Base-by-base conservation (phyloP, 1,140 invertebrate species). In the Tetramorium parvispinum region DNA sequence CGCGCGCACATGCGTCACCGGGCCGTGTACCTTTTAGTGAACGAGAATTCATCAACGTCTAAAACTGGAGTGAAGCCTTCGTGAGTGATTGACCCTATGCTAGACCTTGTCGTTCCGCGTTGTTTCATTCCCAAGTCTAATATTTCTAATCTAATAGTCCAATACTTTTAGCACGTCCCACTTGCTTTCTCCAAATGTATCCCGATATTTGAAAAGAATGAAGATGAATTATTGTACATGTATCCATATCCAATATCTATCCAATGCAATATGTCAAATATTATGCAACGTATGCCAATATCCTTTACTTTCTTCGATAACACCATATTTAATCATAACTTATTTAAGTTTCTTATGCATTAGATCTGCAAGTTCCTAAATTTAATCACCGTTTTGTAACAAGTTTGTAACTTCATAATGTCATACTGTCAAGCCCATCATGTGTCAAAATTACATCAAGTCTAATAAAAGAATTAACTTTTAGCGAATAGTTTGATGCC, bases 1-100 rank as follows among this genome's bases (percentile, higher is more conserved):
- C 27, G 27, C 40, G 24, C 53, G 65, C 76, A 66, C 63, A 51
- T 71, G 61, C 53, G 73, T 65, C 61, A 81, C 27, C 49, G n/a
- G 32, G 59, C 24, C 49, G 46, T 85, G 53, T 88, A 85, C 87
- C 57, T 89, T 83, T 88, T 82, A 61, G 81, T 32, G 27, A 79
- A 78, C 61, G 85, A 68, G 85, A 81, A 90, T 90, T 85, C 88
- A 89, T 90, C 89, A 90, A 90, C 73, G 89, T 90, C 85, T 86
- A 61, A 89, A 89, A 87, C 87, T 81, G n/a, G 71, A 85, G 61
- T 59, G 71, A 90, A 89, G 85, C 85, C 79, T 59, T 59, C 18
- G 27, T 71, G 61, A 76, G 53, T 87, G 89, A 89, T 90, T 63
- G 81, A 77, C 81, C 32, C 8, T 32, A 51, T 43, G 46, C 83